Evolutionary conservation across 1,140 invertebrate species (phyloP), one percentile per base, ranked within the genome.

Genomic region (Heliothis virescens): DNA sequence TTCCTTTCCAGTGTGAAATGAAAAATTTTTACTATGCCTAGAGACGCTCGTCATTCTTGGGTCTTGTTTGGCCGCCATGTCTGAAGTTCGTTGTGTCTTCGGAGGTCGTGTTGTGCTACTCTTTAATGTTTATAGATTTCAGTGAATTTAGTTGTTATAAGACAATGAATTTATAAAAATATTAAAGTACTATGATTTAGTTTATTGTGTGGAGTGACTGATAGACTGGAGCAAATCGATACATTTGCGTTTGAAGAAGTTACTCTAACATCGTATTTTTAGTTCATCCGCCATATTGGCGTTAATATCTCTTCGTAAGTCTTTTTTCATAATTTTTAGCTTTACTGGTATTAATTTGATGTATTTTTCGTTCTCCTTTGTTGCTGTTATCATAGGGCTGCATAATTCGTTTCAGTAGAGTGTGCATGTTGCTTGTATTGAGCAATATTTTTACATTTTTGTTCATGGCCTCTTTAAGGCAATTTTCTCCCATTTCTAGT

Each of bases 281-380:
- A 94, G 92, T 94, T 91, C 92, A 90, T 92, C 93, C 92, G 93
- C 93, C 93, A 94, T 94, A 94, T 94, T 94, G 93, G 93, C 92
- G 90, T 93, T 94, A 92, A 92, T 93, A 91, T 92, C 88, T 90
- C 89, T 92, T 94, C 93, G 93, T 94, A 94, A 94, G 93, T 94
- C 90, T 90, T 93, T 94, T 94, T 93, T 90, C 87, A 86, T 92
- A 92, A 93, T 91, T 90, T 89, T 89, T 87, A 91, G 91, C 91
- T 94, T 92, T 89, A 89, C 82, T 79, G 83, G 83, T 85, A 86
- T 84, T 87, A 83, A 87, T 87, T 86, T 88, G 80, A 81, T 85
- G 85, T 84, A 87, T 53, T 85, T 89, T 90, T 91, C 86, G 82
- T 90, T 87, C 85, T 88, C 90, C 88, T 89, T 87, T 83, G 82